Conservation (phyloP, 1,140 invertebrate species). For the Oncopodura yosiiana region DNA sequence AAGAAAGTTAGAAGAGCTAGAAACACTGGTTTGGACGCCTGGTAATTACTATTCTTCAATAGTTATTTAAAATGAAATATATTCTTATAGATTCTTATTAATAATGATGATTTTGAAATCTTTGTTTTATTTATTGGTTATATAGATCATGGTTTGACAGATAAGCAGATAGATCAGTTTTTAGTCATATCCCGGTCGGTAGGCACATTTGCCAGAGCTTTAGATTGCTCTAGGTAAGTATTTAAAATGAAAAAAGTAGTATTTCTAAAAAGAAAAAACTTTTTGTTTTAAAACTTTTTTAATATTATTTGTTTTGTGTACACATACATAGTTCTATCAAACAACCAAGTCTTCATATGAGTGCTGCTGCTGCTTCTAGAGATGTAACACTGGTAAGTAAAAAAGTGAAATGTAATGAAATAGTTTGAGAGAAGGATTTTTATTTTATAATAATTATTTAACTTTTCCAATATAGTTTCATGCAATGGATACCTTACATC, state of each 20-base stretch:
- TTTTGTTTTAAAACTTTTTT: too few species aligned
- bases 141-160: conserved; percentile 65
- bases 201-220: conserved; percentile 94
- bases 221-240: conserved; percentile 97
- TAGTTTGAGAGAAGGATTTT: conserved; percentile 8
- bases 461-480: conserved; percentile 60
- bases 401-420: not conserved
- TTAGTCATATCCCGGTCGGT: conserved; percentile 92
- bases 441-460: conserved; percentile 10
- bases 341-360: conserved; percentile 97
- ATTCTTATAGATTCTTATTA: too few species aligned
- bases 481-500: conserved; percentile 95
- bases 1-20: conserved; percentile 66
- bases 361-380: conserved; percentile 92
- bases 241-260: too few species aligned
- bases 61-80: too few species aligned
- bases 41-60: too few species aligned
- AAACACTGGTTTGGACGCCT: conserved; percentile 92
- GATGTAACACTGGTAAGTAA: conserved; percentile 83
- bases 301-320: too few species aligned
- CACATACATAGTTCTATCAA: conserved; percentile 95
- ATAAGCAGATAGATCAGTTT: conserved; percentile 97
- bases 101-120: too few species aligned
- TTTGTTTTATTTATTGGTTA: too few species aligned
- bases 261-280: too few species aligned